Base-by-base conservation (phyloP, 2,888 invertebrate genomes). In the Alloplasta piceator region DNA sequence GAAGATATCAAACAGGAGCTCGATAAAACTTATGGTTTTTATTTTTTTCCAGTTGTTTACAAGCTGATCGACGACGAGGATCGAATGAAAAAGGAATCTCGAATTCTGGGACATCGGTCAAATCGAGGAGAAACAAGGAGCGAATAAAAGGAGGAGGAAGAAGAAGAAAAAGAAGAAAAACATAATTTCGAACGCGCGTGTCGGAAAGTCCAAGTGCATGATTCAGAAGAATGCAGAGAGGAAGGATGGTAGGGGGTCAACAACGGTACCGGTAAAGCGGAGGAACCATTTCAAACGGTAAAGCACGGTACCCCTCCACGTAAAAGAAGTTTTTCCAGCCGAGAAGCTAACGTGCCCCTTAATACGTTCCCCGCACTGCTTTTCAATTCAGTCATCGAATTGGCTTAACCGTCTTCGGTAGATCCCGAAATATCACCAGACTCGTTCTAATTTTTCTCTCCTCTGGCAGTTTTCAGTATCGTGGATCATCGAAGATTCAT, bases 241-340 rank as follows among this genome's bases (percentile, higher is more conserved):
- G 66, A 74, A 14, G 55, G 43, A 68, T 61, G 64, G 71, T 58
- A 70, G 78, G 74, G 78, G 63, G 55, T 61, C 16, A 70, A 71
- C 12, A 81, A 81, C 81, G 81, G 81, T 74, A 81, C 74, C 74
- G 61, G 46, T 58, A 58, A 39, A 38, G 52, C 60, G 68, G 70
- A 71, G 81, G 78, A 74, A 70, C 78, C 78, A 81, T 71, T 81
- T 61, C 50, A 74, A 81, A 78, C 81, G 81, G 78, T 81, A 70
- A 78, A 81, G 60, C 58, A 70, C 43, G 26, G 14, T 60, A 14
- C 71, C 43, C 68, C 73, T 52, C 74, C 66, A 68, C 64, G 38
- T 26, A 63, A 60, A 48, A 55, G 50, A 36, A 26, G 26, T 26
- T 26, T 26, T 26, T 26, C 26, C 26, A 26, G 26, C 26, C 26